Base-by-base conservation (phyloP, 2,888 invertebrate genomes). In the Dryadula phaetusa region DNA sequence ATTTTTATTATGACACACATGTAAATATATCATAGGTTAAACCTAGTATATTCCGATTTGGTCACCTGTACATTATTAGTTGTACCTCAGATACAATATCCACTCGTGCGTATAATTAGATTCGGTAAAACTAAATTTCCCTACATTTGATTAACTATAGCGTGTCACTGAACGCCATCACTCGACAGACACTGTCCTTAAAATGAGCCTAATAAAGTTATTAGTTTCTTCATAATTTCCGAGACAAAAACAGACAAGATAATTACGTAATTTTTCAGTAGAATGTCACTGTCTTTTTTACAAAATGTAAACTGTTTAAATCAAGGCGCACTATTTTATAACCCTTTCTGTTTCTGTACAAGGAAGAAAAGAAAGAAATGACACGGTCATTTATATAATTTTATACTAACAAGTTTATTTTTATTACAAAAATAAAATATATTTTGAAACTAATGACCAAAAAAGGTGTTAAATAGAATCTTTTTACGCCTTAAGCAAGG, bases 391-490 rank as follows among this genome's bases (percentile, higher is more conserved):
- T 52, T 28, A 28, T 28, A 25, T 25, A 20, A 25, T 14, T 25
- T 25, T 8, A 49, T 25, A 7, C n/a, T 6, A 22, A n/a, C n/a
- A 25, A 49, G 7, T 16, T 3, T 52, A 52, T 16, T 32, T 16
- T 28, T 16, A 28, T 52, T 3, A 3, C 4, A 1, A 52, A 7
- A 52, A 52, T 16, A 52, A 52, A 52, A 52, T 16, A 52, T 52
- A 32, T 52, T 52, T 32, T 52, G 7, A 49, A 28, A 25, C 16
- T 49, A 52, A 52, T 52, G 28, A 52, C 5, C 16, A 16, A 32
- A 32, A 32, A 32, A 32, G 28, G 52, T 52, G 52, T 52, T 28
- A 52, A 28, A 52, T 16, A 16, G 52, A 52, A 16, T 52, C 16
- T 32, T 32, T 32, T 52, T 53, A 12, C 44, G 37, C 18, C 40